Conservation (phyloP, 2,888 invertebrate species). For the Suillia variegata region DNA sequence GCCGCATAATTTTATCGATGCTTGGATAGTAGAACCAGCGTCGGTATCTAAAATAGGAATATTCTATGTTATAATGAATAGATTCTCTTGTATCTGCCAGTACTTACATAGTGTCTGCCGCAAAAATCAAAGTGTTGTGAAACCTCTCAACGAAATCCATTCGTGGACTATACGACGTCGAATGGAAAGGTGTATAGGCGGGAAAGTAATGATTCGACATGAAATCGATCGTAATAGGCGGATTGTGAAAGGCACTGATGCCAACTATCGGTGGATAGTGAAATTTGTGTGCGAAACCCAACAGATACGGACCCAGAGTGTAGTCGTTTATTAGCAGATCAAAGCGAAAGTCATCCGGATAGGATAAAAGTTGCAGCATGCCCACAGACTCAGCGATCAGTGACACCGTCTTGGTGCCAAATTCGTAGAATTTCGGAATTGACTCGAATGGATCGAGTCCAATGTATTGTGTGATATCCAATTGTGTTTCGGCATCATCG, state of each 20-base stretch:
- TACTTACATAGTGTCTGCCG: constrained; percentile 35
- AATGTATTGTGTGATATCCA: constrained; percentile 26
- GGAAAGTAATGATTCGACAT: constrained; percentile 44
- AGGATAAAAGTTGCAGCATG: constrained; percentile 37
- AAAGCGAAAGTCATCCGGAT: constrained; percentile 46
- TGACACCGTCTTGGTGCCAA: constrained; percentile 19
- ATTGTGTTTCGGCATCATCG: not conserved
- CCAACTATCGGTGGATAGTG: constrained; percentile 49
- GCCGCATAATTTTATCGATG: constrained; percentile 34
- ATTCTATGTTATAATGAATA: not conserved
- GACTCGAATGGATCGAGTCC: constrained; percentile 23
- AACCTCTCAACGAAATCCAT: constrained; percentile 44
- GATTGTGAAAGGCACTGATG: constrained; percentile 39
- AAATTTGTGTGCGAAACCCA: constrained; percentile 50
- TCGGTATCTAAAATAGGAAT: constrained; percentile 32
- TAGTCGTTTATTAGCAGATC: constrained; percentile 55
- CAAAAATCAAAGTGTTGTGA: constrained; percentile 36
- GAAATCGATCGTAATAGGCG: constrained; percentile 33
- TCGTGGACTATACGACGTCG: constrained; percentile 26
- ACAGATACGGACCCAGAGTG: constrained; percentile 43
- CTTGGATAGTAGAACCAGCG: constrained; percentile 30
- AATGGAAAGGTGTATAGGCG: constrained; percentile 39
- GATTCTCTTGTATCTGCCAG: not conserved
- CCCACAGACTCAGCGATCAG: constrained; percentile 34
- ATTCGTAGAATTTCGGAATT: constrained; percentile 28